phyloP scores from a whole-genome alignment of 2,797 vertebrate species.

The Pelochelys cantorii region DNA sequence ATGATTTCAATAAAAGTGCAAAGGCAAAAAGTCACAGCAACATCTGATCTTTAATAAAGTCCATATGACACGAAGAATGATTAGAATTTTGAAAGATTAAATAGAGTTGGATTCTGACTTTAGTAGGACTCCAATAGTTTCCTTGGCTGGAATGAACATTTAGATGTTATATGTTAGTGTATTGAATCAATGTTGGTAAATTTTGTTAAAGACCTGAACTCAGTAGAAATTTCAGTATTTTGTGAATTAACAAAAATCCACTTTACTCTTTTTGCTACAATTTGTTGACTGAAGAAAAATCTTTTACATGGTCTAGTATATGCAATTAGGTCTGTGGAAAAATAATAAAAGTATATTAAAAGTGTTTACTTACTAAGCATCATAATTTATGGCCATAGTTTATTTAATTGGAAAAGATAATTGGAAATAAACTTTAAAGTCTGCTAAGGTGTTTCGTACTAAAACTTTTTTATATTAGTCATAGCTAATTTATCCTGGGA shows the following conservation, averaged over 20 bases:
- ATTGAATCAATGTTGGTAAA: neutral
- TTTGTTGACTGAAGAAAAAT: neutral
- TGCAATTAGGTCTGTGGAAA: neutral
- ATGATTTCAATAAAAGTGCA: neutral
- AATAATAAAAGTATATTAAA: neutral
- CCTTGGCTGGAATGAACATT: neutral
- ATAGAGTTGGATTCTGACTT: neutral
- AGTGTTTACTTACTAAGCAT: neutral
- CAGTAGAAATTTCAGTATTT: neutral
- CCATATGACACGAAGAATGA: neutral
- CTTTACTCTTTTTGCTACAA: neutral
- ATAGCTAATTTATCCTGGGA: neutral
- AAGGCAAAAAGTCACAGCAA: neutral
- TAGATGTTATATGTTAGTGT: neutral
- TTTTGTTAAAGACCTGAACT: neutral
- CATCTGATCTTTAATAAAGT: neutral
- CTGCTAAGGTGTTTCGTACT: neutral
- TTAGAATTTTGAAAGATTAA: neutral
- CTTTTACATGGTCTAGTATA: neutral
- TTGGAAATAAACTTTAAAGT: neutral
- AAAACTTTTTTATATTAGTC: neutral
- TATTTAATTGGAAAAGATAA: slow-evolving; percentile 1
- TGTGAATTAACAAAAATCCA: neutral
- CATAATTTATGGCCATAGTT: neutral
- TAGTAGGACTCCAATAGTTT: neutral